phyloP scores from a whole-genome alignment of 2,888 invertebrate genomes.

The Phalangium opilio region DNA sequence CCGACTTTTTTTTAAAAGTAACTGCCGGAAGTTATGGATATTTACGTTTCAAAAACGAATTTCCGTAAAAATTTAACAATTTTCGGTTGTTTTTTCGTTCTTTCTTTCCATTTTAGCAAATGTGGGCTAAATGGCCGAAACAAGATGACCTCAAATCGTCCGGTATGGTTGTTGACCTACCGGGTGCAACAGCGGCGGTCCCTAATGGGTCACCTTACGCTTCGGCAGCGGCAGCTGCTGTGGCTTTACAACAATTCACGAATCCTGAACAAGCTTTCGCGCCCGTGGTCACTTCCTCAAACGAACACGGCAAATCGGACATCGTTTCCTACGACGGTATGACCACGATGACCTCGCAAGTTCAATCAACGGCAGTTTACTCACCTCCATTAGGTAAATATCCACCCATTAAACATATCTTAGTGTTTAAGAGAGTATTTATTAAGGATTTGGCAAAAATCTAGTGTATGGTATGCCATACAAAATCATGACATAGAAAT shows the following conservation, averaged over 20 bases:
- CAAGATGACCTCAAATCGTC: constrained; percentile 15
- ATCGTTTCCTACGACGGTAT: constrained; percentile 14
- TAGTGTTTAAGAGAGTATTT: too few species aligned
- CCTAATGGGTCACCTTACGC: constrained; percentile 12
- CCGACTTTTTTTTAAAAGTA: too few species aligned
- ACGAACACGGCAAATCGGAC: constrained; percentile 13
- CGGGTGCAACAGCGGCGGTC: constrained; percentile 11
- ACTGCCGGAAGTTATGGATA: too few species aligned
- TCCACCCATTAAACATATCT: too few species aligned
- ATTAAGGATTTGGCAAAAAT: too few species aligned
- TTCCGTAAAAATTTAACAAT: too few species aligned
- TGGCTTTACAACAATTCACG: constrained; percentile 10
- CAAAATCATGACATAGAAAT: too few species aligned
- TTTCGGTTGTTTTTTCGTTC: too few species aligned
- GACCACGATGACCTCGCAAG: constrained; percentile 39
- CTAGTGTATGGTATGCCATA: too few species aligned
- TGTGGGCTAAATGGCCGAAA: constrained; percentile 19
- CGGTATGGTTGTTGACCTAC: constrained; percentile 15
- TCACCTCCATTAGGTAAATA: constrained; percentile 51
- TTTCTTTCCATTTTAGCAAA: constrained; percentile 12
- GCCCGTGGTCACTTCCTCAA: constrained; percentile 13
- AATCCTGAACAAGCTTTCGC: constrained; percentile 16
- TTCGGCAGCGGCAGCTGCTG: neutral
- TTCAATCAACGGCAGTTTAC: constrained; percentile 49
- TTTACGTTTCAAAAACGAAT: too few species aligned